Evolutionary conservation across 2,113 vertebrate species (phyloP).

Genomic region (Sisor rabdophorus): DNA sequence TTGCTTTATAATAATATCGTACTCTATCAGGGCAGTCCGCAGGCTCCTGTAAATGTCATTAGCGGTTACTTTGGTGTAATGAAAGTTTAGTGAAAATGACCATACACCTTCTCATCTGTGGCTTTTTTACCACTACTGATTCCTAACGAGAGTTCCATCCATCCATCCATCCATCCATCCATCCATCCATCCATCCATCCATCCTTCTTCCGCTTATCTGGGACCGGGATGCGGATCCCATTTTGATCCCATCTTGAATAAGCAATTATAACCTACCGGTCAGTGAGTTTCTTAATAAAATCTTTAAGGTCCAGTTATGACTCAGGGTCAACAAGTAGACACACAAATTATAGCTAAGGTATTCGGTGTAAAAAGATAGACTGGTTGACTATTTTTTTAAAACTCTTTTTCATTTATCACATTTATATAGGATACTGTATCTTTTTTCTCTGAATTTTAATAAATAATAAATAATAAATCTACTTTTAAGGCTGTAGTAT

Average conservation of each 20-base stretch:
- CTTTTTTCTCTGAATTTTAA: neutral
- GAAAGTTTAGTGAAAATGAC: slow-evolving; percentile 42
- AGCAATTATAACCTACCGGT: neutral
- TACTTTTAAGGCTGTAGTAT: no score
- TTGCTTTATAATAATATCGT: slow-evolving; percentile 40
- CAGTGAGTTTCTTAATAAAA: slow-evolving; percentile 5
- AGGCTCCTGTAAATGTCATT: slow-evolving; percentile 30
- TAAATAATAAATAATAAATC: no score
- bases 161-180: no score
- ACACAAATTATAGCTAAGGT: neutral
- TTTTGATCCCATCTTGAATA: slow-evolving; percentile 1
- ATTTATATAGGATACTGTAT: neutral
- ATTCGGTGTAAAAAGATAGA: neutral
- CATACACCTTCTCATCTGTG: slow-evolving; percentile 40
- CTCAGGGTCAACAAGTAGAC: neutral
- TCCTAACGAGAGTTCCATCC: slow-evolving; percentile 16
- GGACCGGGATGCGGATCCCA: neutral
- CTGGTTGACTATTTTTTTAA: neutral
- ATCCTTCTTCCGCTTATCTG: no score
- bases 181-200: no score
- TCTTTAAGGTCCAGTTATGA: slow-evolving; percentile 1
- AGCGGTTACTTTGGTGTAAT: slow-evolving; percentile 26
- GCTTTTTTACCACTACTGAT: slow-evolving; percentile 21
- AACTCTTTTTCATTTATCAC: neutral
- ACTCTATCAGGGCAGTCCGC: slow-evolving; percentile 6